Evolutionary conservation across 1,140 invertebrate genomes (phyloP).

Genomic region (Phortica variegata): DNA sequence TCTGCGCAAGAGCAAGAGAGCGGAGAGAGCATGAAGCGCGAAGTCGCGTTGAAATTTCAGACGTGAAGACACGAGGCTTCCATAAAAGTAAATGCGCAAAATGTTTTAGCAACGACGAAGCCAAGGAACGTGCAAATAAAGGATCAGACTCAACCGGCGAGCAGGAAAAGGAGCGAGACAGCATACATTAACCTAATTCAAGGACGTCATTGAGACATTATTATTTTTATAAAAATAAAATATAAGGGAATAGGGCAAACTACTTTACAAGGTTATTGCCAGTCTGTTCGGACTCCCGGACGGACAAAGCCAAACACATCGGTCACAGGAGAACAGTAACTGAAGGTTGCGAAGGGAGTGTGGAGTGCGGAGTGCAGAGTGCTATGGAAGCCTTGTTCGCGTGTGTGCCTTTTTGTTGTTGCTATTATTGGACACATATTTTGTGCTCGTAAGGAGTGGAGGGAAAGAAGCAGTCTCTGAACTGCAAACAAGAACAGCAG

Average conservation of each 20-base stretch:
- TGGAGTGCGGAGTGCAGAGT: neutral
- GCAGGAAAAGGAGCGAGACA: conserved; percentile 4
- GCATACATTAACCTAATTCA: conserved; percentile 52
- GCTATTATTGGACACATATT: too few species aligned
- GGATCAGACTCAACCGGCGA: neutral
- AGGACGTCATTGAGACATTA: conserved; percentile 56
- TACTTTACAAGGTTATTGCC: conserved; percentile 48
- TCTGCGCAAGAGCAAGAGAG: too few species aligned
- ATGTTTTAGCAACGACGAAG: conserved; percentile 22
- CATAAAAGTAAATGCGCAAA: conserved; percentile 5
- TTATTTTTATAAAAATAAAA: conserved; percentile 17
- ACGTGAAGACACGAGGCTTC: conserved; percentile 33
- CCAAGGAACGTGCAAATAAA: conserved; percentile 17
- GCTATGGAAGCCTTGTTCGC: too few species aligned
- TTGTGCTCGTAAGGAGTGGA: too few species aligned
- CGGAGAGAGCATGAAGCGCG: neutral
- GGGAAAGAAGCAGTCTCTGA: neutral
- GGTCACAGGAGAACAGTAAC: neutral
- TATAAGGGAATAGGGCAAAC: conserved; percentile 57
- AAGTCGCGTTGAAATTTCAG: conserved; percentile 40
- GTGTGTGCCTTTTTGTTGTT: too few species aligned
- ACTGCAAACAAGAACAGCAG: neutral
- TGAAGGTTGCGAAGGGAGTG: neutral
- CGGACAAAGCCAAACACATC: conserved; percentile 2
- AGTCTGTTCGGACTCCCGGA: neutral